Evolutionary conservation across 2,888 invertebrate species (phyloP).

Genomic region (Tridacna crocea): DNA sequence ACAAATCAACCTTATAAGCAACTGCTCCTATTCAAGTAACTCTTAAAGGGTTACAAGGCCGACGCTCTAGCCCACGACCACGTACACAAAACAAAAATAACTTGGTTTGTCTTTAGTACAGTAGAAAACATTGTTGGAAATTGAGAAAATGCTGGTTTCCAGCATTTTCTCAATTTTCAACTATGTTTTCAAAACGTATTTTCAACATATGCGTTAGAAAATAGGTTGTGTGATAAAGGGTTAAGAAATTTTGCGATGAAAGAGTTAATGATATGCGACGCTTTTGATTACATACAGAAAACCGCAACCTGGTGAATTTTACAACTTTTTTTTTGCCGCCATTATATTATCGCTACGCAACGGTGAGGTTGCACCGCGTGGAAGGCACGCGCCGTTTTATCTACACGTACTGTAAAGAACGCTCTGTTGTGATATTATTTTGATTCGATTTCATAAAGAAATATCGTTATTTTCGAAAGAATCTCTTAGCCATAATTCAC

Average conservation of each 20-base stretch:
- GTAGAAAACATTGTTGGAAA: no score
- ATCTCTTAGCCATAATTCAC: no score
- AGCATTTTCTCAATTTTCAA: neutral
- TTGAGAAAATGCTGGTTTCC: neutral
- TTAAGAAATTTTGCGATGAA: slow-evolving; percentile 1
- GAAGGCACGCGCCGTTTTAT: slow-evolving; percentile 24
- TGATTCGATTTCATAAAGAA: no score
- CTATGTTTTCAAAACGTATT: neutral
- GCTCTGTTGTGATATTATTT: neutral
- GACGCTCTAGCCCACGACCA: no score
- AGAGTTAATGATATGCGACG: slow-evolving; percentile 14
- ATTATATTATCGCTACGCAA: slow-evolving; percentile 7
- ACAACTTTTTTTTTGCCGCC: slow-evolving; percentile 8
- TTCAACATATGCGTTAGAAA: neutral
- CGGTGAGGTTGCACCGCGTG: slow-evolving; percentile 20
- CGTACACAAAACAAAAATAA: no score
- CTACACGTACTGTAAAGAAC: slow-evolving; percentile 13
- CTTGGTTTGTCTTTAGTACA: no score
- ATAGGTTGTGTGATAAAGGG: neutral
- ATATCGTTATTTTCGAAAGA: no score
- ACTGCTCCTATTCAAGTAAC: no score
- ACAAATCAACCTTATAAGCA: no score
- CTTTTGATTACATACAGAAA: slow-evolving; percentile 17
- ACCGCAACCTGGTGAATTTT: slow-evolving; percentile 17
- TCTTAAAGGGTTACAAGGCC: no score